Conservation (phyloP, 2,888 invertebrate species). For the Drosophila buzzatii region DNA sequence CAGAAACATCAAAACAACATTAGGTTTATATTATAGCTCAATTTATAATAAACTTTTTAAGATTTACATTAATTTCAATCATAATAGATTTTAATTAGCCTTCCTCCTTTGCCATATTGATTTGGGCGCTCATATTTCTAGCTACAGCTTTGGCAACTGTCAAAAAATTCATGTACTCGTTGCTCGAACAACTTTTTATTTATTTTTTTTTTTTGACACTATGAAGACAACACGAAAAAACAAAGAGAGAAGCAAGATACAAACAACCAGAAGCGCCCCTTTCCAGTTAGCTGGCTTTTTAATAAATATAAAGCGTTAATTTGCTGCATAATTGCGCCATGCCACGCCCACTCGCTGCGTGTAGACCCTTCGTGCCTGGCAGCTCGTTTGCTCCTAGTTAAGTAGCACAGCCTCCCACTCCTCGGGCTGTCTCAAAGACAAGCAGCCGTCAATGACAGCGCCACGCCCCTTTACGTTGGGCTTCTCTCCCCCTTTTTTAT, state of each 20-base stretch:
- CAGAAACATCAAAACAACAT: too few species aligned
- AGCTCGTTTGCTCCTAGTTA: slow-evolving; percentile 69
- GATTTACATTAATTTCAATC: slow-evolving; percentile 56
- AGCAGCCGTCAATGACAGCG: slow-evolving; percentile 47
- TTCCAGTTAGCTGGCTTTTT: slow-evolving; percentile 65
- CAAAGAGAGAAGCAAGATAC: slow-evolving; percentile 2
- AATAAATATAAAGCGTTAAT: slow-evolving; percentile 80
- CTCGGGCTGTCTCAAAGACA: slow-evolving; percentile 28
- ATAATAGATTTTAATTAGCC: slow-evolving; percentile 56
- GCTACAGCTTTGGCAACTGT: slow-evolving; percentile 52
- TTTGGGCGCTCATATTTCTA: slow-evolving; percentile 7
- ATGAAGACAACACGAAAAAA: slow-evolving; percentile 14
- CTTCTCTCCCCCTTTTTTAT: slow-evolving; percentile 58
- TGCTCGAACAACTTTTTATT: slow-evolving; percentile 22
- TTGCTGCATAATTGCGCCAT: slow-evolving; percentile 78
- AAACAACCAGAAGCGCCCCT: slow-evolving; percentile 24
- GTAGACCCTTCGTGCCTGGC: slow-evolving; percentile 63
- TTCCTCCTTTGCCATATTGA: slow-evolving; percentile 20
- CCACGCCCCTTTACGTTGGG: slow-evolving; percentile 11
- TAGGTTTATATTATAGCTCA: too few species aligned
- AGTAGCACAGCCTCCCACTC: slow-evolving; percentile 67
- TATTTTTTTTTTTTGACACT: slow-evolving; percentile 14
- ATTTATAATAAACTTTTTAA: background rate
- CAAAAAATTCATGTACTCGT: slow-evolving; percentile 47
- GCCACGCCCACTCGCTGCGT: slow-evolving; percentile 60